These are phyloP conservation scores for Micromys minutus DNA, from an alignment of 2,113 vertebrate genomes.

Conservation along the genomic window DNA sequence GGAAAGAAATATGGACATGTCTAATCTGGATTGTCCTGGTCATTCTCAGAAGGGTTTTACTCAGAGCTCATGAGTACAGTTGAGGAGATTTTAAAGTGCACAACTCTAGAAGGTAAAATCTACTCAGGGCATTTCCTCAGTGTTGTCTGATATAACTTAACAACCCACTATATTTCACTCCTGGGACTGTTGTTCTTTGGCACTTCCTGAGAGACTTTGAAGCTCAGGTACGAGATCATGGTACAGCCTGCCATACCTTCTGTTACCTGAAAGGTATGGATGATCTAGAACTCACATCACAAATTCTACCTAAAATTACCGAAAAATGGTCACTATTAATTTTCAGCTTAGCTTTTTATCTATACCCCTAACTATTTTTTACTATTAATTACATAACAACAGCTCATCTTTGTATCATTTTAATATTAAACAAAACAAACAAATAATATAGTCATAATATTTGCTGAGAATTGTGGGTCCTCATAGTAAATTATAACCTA, in stretches of 20 bases:
- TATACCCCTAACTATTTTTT: background rate
- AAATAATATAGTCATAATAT: background rate
- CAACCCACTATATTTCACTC: background rate
- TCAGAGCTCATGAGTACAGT: conserved; percentile 11
- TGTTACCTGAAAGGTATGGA: background rate
- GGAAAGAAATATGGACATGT: background rate
- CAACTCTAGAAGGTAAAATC: background rate
- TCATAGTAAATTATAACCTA: background rate
- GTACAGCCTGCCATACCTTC: background rate
- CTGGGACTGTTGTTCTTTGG: background rate
- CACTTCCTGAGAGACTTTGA: background rate
- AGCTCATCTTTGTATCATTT: conserved; percentile 1
- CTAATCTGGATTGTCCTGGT: background rate
- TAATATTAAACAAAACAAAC: background rate
- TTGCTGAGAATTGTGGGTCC: background rate
- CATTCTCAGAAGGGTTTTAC: background rate
- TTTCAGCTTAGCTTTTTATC: conserved; percentile 10
- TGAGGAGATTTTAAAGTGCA: background rate
- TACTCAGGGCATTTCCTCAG: background rate
- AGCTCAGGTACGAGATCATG: background rate
- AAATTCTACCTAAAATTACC: background rate
- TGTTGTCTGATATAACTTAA: background rate
- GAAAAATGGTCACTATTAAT: background rate
- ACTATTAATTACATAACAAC: background rate
- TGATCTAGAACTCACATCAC: background rate